Base-by-base conservation (phyloP, 2,888 invertebrate species). In the Pollenia amentaria region DNA sequence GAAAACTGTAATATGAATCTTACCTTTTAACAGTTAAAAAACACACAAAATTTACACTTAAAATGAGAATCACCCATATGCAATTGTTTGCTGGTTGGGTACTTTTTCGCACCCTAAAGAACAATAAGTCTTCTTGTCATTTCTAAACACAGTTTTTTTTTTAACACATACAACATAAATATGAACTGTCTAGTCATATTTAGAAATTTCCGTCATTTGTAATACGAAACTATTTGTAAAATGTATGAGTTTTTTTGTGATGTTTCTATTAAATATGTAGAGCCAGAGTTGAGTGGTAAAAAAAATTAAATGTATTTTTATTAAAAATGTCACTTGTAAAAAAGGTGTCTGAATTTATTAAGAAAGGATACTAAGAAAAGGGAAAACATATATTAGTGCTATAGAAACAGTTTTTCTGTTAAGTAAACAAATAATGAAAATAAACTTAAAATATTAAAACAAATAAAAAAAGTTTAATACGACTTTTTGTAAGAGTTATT, bases 171-270 rank as follows among this genome's bases (percentile, higher is more conserved):
- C 40, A 40, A 40, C 60, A 60, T 64, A 67, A 64, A 72, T 57
- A 69, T 67, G n/a, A 78, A 82, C 48, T 78, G 81, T 82, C 82
- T 78, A 82, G 82, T 85, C 77, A 75, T 48, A 69, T 75, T 40
- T 38, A 69, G 48, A 75, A 46, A 60, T 79, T 72, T 65, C 48
- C 48, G 11, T 69, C 73, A 78, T 78, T 69, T 84, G 48, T 73
- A 65, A 55, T 72, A 44, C 9, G 14, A 69, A 75, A 51, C 75
- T 53, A 62, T 80, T 69, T 75, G n/a, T 16, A 64, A 82, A 64
- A 81, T 57, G 40, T 65, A 53, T 11, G 14, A 29, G 48, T 75
- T 82, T 76, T 65, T 60, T n/a, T 73, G 53, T 29, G 53, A 46
- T 8, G 29, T 48, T 8, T 8, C n/a, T 11, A 57, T 10, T 44